Evolutionary conservation across 2,113 vertebrate genomes (phyloP), one percentile per base, ranked within the genome.

Genomic region (Onychorhynchus coronatus): DNA sequence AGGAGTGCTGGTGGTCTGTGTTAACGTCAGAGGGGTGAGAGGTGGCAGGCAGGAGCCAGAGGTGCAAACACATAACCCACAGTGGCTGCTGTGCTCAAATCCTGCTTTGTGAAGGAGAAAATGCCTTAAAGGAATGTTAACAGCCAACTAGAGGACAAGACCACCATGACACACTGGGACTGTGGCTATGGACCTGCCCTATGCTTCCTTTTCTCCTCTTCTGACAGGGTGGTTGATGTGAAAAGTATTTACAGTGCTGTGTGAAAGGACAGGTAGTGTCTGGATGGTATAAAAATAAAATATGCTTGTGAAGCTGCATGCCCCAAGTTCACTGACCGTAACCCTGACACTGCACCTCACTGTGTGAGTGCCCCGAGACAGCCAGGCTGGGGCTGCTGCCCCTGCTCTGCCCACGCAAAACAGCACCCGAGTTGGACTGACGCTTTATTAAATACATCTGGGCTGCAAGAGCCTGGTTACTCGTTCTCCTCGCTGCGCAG

Each of bases 401-500:
- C 79, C 56, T 87, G 74, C 70, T 20, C 4, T 1, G 23, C 47
- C 70, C 82, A 56, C 0, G 12, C 66, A 49, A 6, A 63, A 82
- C 91, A 56, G 4, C 61, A 62, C 9, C 14, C 1, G 0, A 1
- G 12, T 33, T 56, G 44, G 52, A 75, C 73, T 79, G 19, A 83
- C 6, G 1, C 61, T 98, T 99, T 99, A 99, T 98, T 98, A 93
- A 98, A 97, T 96, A 96, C 93, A 94, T 5, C 33, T 10, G 28
- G 18, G 50, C 24, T 1, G 50, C 17, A 83, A 83, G 53, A 13
- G 55, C 46, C 33, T 78, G 52, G 83, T 97, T 98, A 99, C 88
- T 99, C 99, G 1, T 99, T 99, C 97, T 99, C 99, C 96, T 99
- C 99, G 2, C 99, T 99, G 98, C 99, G 99, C 97, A 99, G 98